These are phyloP conservation scores for Monarcha castaneiventris DNA, from an alignment of 2,113 vertebrate species.

Conservation along the genomic window DNA sequence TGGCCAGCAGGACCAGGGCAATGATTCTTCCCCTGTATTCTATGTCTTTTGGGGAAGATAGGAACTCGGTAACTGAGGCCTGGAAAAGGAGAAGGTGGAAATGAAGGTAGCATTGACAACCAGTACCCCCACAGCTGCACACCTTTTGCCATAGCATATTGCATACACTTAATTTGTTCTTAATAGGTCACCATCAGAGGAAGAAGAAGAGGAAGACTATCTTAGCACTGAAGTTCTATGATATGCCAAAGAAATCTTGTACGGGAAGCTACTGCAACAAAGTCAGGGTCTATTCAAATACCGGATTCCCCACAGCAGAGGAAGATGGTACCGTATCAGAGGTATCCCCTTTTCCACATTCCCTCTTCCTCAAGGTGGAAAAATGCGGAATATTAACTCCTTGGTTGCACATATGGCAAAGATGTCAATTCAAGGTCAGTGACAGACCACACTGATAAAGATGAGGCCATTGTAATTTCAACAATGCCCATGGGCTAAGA, in stretches of 20 bases:
- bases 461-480: neutral
- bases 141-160: neutral
- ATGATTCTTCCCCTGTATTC: neutral
- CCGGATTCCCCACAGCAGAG: neutral
- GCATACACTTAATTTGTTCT: neutral
- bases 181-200: neutral
- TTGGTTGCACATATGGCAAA: neutral
- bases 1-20: neutral
- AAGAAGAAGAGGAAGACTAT: neutral
- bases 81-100: neutral
- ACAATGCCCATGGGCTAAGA: neutral
- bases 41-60: neutral
- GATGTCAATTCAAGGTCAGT: neutral
- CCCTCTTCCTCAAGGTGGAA: neutral
- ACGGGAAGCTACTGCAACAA: neutral
- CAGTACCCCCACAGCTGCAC: neutral
- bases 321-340: neutral
- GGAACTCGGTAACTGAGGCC: neutral
- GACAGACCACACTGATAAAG: neutral
- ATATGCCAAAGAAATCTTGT: neutral
- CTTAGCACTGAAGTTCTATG: neutral
- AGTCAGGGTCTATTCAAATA: neutral
- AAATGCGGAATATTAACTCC: neutral
- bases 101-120: neutral
- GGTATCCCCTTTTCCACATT: neutral